Conservation (phyloP, 2,797 vertebrate genomes). For the Monodelphis domestica region DNA sequence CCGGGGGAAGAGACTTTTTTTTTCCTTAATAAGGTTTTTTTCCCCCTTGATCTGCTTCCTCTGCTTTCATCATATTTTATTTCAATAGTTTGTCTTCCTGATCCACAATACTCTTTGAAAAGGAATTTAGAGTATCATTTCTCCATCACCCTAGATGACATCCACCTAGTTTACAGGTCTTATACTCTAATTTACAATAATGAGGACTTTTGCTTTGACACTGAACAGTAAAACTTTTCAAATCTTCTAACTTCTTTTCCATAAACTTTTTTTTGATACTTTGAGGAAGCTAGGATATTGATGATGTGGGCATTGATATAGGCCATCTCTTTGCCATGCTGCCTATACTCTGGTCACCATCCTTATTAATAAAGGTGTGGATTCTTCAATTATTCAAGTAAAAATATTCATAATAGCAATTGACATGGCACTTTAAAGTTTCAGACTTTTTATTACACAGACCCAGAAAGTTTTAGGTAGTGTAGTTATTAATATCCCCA, state of each 20-base stretch:
- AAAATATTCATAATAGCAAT: neutral
- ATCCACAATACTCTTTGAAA: neutral
- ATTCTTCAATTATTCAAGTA: neutral
- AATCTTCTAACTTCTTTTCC: neutral
- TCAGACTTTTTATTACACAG: neutral
- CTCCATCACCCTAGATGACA: neutral
- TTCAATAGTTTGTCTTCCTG: neutral
- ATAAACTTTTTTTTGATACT: neutral
- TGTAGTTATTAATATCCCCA: neutral
- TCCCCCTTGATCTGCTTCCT: no score
- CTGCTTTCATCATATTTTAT: no score
- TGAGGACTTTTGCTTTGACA: neutral
- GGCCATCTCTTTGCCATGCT: neutral
- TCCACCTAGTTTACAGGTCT: neutral
- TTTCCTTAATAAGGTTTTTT: no score
- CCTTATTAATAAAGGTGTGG: neutral
- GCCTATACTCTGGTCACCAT: neutral
- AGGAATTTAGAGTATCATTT: neutral
- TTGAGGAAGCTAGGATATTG: neutral
- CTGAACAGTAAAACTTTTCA: neutral
- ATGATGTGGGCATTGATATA: neutral
- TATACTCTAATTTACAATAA: no score
- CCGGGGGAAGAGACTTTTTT: no score
- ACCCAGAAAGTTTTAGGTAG: neutral
- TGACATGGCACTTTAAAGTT: neutral